Percentiles rank a stretch among this genome's conserved stretches.
Evolutionary conservation across 1,140 invertebrate species (phyloP).

Genomic region (roundworm (Caenorhabditis elegans)): WBcel235 BX284603.4:3207001-3207500

Average conservation of each 20-base stretch:
- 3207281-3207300: neutral
- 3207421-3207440: too few relatives aligned
- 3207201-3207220: constrained; percentile 81
- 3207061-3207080: constrained; percentile 53
- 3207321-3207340: neutral
- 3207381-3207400: too few relatives aligned
- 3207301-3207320: neutral
- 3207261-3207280: constrained; percentile 82
- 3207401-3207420: too few relatives aligned
- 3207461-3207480: too few relatives aligned
- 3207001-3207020: too few relatives aligned
- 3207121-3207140: constrained; percentile 71
- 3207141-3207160: constrained; percentile 75
- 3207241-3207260: constrained; percentile 83
- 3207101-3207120: constrained; percentile 70
- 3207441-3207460: too few relatives aligned
- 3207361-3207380: too few relatives aligned
- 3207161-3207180: constrained; percentile 79
- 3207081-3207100: constrained; percentile 57
- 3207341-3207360: too few relatives aligned
- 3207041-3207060: constrained; percentile 65
- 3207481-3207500: too few relatives aligned
- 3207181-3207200: constrained; percentile 84
- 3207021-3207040: too few relatives aligned
- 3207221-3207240: constrained; percentile 85